Conservation (phyloP, 2,888 invertebrate genomes). For the Cryptus armator region DNA sequence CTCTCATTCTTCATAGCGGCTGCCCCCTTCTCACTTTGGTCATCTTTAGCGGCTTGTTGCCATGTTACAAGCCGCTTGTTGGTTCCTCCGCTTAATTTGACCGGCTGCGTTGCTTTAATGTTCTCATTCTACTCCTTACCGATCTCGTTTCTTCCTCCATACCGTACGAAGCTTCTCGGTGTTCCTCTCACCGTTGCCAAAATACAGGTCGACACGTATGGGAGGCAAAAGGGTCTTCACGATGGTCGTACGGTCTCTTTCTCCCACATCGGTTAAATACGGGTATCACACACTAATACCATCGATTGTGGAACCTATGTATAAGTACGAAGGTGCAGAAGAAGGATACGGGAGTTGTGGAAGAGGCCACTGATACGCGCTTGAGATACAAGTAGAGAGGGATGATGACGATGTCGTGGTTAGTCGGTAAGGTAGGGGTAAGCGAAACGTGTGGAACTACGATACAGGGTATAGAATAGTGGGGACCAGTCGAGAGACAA, state of each 20-base stretch:
- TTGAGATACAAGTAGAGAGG: conserved; percentile 48
- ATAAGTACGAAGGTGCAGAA: conserved; percentile 54
- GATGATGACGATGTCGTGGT: conserved; percentile 60
- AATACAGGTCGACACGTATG: conserved; percentile 68
- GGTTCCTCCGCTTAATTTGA: conserved; percentile 27
- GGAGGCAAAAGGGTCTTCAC: conserved; percentile 58
- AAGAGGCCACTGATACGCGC: conserved; percentile 63
- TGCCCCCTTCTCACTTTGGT: conserved; percentile 16
- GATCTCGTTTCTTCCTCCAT: conserved; percentile 20
- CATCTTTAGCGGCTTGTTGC: conserved; percentile 10
- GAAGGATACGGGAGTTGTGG: conserved; percentile 46
- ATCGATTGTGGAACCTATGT: neutral
- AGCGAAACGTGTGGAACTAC: conserved; percentile 54
- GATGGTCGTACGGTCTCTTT: conserved; percentile 1
- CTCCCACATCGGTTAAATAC: conserved; percentile 8
- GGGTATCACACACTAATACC: conserved; percentile 1
- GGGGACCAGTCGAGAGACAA: conserved; percentile 32
- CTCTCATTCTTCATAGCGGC: conserved; percentile 15
- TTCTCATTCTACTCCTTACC: conserved; percentile 33
- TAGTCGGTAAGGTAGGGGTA: conserved; percentile 60
- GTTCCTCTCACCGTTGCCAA: conserved; percentile 67
- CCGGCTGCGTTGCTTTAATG: conserved; percentile 11
- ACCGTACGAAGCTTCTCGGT: conserved; percentile 18
- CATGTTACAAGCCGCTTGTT: neutral
- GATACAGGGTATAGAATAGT: conserved; percentile 28